Evolutionary conservation across 2,113 vertebrate genomes (phyloP), one percentile per base, ranked within the genome.

Genomic region (Eolophus roseicapilla): DNA sequence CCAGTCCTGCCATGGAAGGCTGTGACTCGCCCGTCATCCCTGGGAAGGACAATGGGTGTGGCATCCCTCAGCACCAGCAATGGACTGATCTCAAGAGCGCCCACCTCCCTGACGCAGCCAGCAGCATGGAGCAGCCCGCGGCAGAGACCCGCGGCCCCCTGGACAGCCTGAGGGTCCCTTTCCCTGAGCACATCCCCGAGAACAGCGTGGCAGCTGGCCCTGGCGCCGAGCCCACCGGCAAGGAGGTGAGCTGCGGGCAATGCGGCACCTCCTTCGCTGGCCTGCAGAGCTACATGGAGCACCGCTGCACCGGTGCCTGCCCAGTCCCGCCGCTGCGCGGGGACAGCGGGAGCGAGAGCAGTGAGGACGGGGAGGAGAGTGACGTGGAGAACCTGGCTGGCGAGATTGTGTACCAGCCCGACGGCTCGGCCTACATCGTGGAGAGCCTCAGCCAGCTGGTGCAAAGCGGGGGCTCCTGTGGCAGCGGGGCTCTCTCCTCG

Each of bases 321-420:
- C 96, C 96, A 27, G 86, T 97, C 43, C 98, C 88, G 10, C 92
- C 98, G 5, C 97, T 92, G 77, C 88, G 92, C 13, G 97, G 97
- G 96, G 99, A 99, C 92, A 99, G 99, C 88, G 98, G 98, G 82
- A 99, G 99, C 82, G 99, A 99, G 88, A 98, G 98, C 98, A 99
- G 99, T 65, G 99, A 99, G 92, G 98, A 98, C 60, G 98, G 98
- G 37, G 98, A 98, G 39, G 99, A 98, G 97, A 99, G 99, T 57
- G 99, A 99, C n/a, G 99, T 99, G 97, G 99, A 99, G 98, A 99
- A 99, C 98, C 98, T 99, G 98, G 98, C 99, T n/a, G 99, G 99
- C 41, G 99, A 99, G 97, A 99, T 99, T n/a, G 98, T 99, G 91
- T 99, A 99, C 98, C 99, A 99, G 98, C 99, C 99, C 4, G 99